phyloP scores from a whole-genome alignment of 2,113 vertebrate genomes.

The Danionella cerebrum region DNA sequence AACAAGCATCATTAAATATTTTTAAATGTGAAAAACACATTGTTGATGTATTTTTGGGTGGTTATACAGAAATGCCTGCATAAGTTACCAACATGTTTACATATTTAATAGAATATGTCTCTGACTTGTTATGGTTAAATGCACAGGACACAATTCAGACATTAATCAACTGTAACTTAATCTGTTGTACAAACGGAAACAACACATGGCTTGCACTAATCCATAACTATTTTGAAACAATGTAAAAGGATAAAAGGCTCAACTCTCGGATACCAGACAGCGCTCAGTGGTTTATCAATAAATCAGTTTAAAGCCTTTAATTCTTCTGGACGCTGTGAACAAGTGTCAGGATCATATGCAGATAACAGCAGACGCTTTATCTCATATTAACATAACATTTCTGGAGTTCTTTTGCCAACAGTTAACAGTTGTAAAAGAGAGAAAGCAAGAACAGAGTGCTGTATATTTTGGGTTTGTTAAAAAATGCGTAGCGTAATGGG shows the following conservation, averaged over 20 bases:
- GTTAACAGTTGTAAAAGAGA: too few relatives aligned
- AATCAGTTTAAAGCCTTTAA: constrained; percentile 17
- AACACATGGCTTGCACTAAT: background rate
- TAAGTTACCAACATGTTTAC: too few relatives aligned
- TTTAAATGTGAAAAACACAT: too few relatives aligned
- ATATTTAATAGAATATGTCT: background rate
- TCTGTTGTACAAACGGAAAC: too few relatives aligned
- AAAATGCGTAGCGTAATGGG: background rate
- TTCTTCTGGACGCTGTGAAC: constrained; percentile 20
- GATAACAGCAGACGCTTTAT: constrained; percentile 17
- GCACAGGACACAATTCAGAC: too few relatives aligned
- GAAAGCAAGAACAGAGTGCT: too few relatives aligned
- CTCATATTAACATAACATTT: constrained; percentile 1
- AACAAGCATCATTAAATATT: too few relatives aligned
- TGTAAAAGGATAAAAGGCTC: constrained; percentile 3
- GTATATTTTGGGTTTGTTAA: background rate
- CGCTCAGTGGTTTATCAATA: constrained; percentile 35
- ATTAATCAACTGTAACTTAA: too few relatives aligned
- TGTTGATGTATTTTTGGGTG: too few relatives aligned
- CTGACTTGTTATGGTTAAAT: background rate
- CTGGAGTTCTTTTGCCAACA: background rate
- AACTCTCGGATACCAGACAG: background rate
- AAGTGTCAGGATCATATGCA: constrained; percentile 21
- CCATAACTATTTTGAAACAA: constrained; percentile 1
- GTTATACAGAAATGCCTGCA: too few relatives aligned